These are phyloP conservation scores for Siniperca knerii DNA, from an alignment of 2,113 vertebrate genomes.

Conservation along the genomic window DNA sequence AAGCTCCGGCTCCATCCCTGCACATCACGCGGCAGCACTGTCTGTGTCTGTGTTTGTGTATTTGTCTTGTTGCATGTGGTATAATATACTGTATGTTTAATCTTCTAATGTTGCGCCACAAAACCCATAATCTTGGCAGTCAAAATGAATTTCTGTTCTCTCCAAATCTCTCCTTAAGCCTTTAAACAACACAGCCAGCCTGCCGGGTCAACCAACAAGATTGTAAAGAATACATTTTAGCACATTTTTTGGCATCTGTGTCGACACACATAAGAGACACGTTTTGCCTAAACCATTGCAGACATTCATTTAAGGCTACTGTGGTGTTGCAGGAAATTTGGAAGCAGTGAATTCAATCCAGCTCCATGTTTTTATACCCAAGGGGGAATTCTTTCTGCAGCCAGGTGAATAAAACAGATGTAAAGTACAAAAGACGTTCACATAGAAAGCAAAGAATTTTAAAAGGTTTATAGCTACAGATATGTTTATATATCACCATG, in stretches of 20 bases:
- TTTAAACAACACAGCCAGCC: constrained; percentile 57
- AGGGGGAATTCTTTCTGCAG: constrained; percentile 14
- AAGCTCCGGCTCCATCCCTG: constrained; percentile 38
- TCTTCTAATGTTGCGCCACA: constrained; percentile 66
- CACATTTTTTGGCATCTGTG: constrained; percentile 49
- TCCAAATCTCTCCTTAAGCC: constrained; percentile 68
- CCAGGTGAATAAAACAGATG: constrained; percentile 26
- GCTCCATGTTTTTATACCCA: constrained; percentile 24
- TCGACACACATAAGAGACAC: constrained; percentile 34
- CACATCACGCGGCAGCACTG: constrained; percentile 26
- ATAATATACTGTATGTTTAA: constrained; percentile 58
- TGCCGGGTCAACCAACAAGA: constrained; percentile 40
- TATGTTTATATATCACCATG: background rate
- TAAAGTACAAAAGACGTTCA: background rate
- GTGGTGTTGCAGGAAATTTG: constrained; percentile 25
- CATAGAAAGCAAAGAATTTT: constrained; percentile 11
- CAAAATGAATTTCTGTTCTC: constrained; percentile 63
- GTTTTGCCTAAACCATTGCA: constrained; percentile 42
- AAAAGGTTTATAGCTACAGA: background rate
- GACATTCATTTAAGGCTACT: constrained; percentile 29
- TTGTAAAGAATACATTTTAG: constrained; percentile 37
- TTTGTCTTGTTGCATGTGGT: constrained; percentile 62
- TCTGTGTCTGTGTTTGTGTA: constrained; percentile 54
- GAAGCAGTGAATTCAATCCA: constrained; percentile 20
- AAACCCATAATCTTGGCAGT: constrained; percentile 70